A percentile compares a stretch with the other conserved stretches of the same genome.
Conservation (phyloP, 2,797 vertebrate genomes). For the Falco rusticolus region DNA sequence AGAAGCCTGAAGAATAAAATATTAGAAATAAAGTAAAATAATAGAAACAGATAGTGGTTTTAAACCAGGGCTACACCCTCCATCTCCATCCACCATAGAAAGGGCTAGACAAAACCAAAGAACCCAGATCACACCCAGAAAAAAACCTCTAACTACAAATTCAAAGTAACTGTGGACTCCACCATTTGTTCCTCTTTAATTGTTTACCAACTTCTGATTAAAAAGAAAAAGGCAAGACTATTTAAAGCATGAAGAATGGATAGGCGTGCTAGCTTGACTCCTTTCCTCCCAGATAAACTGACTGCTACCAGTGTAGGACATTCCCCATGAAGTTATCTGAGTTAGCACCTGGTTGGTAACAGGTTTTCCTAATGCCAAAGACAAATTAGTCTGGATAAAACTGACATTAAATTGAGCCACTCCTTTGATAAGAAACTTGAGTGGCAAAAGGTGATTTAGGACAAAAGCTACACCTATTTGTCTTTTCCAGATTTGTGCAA, state of each 20-base stretch:
- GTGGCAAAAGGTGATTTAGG: background rate
- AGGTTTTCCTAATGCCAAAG: background rate
- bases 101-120: background rate
- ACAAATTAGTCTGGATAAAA: background rate
- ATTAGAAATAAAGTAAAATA: background rate
- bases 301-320: background rate
- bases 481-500: background rate
- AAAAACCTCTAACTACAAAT: background rate
- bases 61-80: background rate
- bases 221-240: background rate
- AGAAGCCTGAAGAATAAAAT: background rate
- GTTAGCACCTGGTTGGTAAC: background rate
- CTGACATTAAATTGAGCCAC: background rate
- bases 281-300: background rate
- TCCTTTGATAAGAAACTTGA: background rate
- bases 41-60: background rate
- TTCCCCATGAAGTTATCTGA: background rate
- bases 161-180: background rate
- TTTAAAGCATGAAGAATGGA: background rate
- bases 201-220: background rate
- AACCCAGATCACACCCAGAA: background rate
- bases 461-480: background rate
- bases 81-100: background rate
- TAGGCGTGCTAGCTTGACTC: background rate
- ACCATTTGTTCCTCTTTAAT: background rate